These are phyloP conservation scores for Macrobrachium nipponense DNA, from an alignment of 1,140 invertebrate species.

Conservation along the genomic window DNA sequence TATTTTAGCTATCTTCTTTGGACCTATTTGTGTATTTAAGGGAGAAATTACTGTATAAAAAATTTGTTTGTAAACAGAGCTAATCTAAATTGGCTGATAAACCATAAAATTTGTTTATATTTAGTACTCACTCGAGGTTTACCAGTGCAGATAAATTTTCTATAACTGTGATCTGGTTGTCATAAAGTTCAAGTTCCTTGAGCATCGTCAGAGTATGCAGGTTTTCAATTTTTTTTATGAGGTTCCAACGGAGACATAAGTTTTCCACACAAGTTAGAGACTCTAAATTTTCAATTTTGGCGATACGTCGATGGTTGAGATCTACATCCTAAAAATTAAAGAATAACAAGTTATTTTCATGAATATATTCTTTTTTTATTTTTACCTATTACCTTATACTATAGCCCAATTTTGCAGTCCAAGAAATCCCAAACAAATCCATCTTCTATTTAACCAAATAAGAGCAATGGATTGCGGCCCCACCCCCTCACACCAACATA, in stretches of 20 bases:
- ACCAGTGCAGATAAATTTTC: conserved; percentile 88
- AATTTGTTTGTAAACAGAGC: not conserved
- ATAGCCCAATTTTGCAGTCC: too few species aligned
- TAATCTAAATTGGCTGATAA: not conserved
- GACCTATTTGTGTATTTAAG: not conserved
- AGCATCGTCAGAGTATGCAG: conserved; percentile 80
- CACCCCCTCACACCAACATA: too few species aligned
- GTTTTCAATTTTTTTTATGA: conserved; percentile 95
- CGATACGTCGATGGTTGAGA: conserved; percentile 88
- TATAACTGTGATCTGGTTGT: conserved; percentile 93
- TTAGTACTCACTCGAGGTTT: conserved; percentile 86
- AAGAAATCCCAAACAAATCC: too few species aligned
- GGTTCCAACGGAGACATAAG: conserved; percentile 91
- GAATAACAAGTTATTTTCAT: conserved; percentile 35
- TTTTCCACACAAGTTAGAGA: conserved; percentile 80
- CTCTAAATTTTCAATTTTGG: conserved; percentile 85
- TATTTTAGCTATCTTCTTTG: too few species aligned
- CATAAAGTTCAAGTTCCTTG: conserved; percentile 92
- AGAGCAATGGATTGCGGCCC: too few species aligned
- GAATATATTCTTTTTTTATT: too few species aligned
- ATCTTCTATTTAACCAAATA: too few species aligned
- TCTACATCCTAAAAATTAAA: conserved; percentile 77
- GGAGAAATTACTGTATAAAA: not conserved
- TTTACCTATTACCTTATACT: too few species aligned
- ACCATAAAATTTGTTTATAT: conserved; percentile 21